Evolutionary conservation across 2,113 vertebrate species (phyloP).

Genomic region (Oenanthe melanoleuca): DNA sequence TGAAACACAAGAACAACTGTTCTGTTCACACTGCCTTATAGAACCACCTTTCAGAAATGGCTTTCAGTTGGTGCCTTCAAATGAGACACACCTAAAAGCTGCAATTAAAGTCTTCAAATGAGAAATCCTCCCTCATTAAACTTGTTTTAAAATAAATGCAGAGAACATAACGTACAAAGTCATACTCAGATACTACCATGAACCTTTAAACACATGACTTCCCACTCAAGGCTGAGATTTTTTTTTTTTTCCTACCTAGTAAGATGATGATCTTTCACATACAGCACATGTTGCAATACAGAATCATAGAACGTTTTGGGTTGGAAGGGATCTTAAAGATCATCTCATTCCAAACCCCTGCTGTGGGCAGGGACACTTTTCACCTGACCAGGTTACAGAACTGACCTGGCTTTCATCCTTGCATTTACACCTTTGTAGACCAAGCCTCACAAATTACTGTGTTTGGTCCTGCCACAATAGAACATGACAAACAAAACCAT

Average conservation of each 20-base stretch:
- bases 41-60: neutral
- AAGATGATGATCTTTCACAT: neutral
- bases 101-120: neutral
- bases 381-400: neutral
- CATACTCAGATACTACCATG: neutral
- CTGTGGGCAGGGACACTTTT: neutral
- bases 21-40: neutral
- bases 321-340: neutral
- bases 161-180: neutral
- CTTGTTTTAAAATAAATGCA: neutral
- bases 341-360: neutral
- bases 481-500: neutral
- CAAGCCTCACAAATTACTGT: neutral
- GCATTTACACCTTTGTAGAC: neutral
- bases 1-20: neutral
- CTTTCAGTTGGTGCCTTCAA: neutral
- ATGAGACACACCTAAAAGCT: neutral
- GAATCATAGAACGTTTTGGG: neutral
- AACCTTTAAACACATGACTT: neutral
- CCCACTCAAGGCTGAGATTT: neutral
- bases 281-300: neutral
- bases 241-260: neutral
- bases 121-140: neutral
- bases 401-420: neutral
- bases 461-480: neutral